phyloP scores from a whole-genome alignment of 2,113 vertebrate genomes.

The Cygnus buccinator region DNA sequence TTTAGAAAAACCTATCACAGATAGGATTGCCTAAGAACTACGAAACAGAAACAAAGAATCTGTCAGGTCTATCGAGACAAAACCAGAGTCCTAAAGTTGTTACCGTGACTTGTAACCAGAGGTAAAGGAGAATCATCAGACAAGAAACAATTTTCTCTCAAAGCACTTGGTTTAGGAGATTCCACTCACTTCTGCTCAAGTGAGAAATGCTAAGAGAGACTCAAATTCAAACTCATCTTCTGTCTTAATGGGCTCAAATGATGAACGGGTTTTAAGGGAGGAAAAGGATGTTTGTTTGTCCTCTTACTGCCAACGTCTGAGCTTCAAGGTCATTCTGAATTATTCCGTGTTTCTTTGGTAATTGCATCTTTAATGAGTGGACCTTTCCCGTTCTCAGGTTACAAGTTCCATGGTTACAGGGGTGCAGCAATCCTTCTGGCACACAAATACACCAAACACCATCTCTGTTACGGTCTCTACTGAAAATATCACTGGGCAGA shows the following conservation, averaged over 20 bases:
- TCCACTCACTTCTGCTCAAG: not conserved
- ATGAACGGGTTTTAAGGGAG: not conserved
- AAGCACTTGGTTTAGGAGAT: not conserved
- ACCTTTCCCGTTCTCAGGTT: not conserved
- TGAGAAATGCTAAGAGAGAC: not conserved
- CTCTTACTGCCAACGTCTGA: not conserved
- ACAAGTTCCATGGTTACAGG: not conserved
- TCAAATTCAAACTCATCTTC: not conserved
- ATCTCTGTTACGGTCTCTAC: rapidly evolving
- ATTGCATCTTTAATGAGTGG: not conserved
- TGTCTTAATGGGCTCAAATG: not conserved
- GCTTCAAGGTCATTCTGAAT: not conserved
- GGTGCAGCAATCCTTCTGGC: not conserved
- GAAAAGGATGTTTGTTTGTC: not conserved
- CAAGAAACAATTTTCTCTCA: not conserved
- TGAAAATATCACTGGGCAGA: not conserved
- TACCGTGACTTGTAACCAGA: not conserved
- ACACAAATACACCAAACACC: not conserved
- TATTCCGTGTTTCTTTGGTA: not conserved
- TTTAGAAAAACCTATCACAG: not conserved
- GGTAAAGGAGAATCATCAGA: not conserved
- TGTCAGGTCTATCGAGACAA: not conserved
- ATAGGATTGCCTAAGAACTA: not conserved
- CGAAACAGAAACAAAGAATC: not conserved
- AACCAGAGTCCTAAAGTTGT: not conserved